These are phyloP conservation scores for Scaptomyza cyrtandrae DNA, from an alignment of 2,888 invertebrate genomes.

Conservation along the genomic window DNA sequence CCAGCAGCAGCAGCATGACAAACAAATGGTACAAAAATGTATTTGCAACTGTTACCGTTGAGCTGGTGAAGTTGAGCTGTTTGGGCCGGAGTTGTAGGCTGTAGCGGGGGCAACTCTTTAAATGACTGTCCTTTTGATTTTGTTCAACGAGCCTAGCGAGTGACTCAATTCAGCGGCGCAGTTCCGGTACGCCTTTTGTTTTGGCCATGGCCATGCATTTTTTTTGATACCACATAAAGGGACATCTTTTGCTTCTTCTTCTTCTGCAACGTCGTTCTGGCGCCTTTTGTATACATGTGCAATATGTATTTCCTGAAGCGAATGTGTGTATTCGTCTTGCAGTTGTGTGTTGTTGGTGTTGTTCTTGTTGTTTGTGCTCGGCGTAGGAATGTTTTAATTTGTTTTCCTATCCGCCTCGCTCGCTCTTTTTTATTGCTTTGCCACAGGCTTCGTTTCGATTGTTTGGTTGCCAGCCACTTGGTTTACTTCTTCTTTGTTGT, in stretches of 20 bases:
- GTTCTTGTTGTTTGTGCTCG: conserved; percentile 27
- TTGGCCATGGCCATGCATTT: conserved; percentile 53
- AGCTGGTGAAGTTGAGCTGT: background rate
- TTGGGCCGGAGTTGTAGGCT: conserved; percentile 1
- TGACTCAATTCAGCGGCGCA: conserved; percentile 75
- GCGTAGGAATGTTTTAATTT: conserved; percentile 82
- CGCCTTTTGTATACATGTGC: conserved; percentile 60
- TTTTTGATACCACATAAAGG: conserved; percentile 41
- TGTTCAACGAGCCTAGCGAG: conserved; percentile 82
- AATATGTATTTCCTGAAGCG: conserved; percentile 44
- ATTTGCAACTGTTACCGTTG: conserved; percentile 72
- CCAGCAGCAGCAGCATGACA: conserved; percentile 42
- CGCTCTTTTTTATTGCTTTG: conserved; percentile 77
- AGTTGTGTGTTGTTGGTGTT: conserved; percentile 33
- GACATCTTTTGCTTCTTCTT: conserved; percentile 37
- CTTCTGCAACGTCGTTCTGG: conserved; percentile 17
- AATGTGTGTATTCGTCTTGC: conserved; percentile 49
- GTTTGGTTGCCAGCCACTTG: conserved; percentile 75
- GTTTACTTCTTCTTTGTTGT: conserved; percentile 40
- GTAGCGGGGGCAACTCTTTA: conserved; percentile 65
- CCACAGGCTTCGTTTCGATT: conserved; percentile 76
- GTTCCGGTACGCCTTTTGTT: conserved; percentile 60
- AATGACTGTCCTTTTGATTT: conserved; percentile 82
- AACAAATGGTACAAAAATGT: conserved; percentile 79
- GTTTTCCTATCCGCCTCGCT: conserved; percentile 75